Conservation (phyloP, 2,797 vertebrate genomes). For the Momotus momota region DNA sequence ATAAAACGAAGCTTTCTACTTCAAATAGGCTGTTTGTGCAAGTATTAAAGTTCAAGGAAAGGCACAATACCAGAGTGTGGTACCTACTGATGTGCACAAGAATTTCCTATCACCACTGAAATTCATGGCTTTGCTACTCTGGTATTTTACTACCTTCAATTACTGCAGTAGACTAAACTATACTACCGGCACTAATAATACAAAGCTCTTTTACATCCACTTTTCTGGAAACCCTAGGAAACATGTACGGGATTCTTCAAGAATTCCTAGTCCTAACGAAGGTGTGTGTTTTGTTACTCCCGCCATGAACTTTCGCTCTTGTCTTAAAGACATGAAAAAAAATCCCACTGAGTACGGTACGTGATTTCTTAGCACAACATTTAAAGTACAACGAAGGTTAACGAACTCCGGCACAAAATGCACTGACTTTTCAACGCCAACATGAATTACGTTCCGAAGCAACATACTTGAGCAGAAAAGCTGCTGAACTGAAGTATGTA, state of each 20-base stretch:
- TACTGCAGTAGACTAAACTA: not conserved
- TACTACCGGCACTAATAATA: not conserved
- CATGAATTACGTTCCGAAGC: not conserved
- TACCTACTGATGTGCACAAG: not conserved
- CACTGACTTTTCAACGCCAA: not conserved
- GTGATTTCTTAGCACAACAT: not conserved
- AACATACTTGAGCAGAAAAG: not conserved
- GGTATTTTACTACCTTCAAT: not conserved
- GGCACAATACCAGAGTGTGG: not conserved
- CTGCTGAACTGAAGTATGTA: not conserved
- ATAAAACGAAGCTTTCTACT: constrained; percentile 25
- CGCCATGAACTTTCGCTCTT: not conserved
- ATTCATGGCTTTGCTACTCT: not conserved
- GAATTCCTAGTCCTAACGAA: not conserved
- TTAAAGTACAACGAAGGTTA: not conserved
- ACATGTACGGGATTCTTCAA: not conserved
- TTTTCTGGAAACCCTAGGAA: constrained; percentile 13
- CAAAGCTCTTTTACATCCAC: not conserved
- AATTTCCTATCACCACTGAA: not conserved
- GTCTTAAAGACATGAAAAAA: not conserved
- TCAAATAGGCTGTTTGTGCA: not conserved
- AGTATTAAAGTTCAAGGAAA: constrained; percentile 1
- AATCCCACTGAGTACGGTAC: not conserved
- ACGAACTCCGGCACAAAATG: not conserved
- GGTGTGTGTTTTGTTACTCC: not conserved